Base-by-base conservation (phyloP, 2,113 vertebrate species). In the Chaetops frenatus region DNA sequence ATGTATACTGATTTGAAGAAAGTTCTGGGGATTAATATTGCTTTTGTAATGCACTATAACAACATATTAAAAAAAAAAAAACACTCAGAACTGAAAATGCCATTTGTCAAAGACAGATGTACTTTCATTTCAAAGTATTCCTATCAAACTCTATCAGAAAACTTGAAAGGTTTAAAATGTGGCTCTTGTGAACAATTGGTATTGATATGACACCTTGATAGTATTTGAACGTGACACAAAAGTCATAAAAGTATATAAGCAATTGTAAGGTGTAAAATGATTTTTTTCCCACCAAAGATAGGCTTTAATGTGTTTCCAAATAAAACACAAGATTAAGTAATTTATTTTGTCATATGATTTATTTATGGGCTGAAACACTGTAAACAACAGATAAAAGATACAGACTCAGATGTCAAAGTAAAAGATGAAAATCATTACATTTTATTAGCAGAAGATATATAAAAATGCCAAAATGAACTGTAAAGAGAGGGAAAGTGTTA, bases 271-370 rank as follows among this genome's bases (percentile, higher is more conserved):
- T 94, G 95, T 81, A 97, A 96, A 96, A 76, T 95, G 73, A 97
- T 94, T 95, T 97, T 97, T 97, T 95, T 88, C 83, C 90, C 81
- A 96, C 96, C 92, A 95, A 95, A 97, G 96, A 88, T 96, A 93
- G 76, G 64, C 93, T 95, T 97, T 95, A 97, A 97, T 95, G 96
- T 97, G 92, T 95, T 97, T 97, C 96, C 96, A 97, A 98, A 96
- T 97, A 97, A 97, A 98, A 97, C 88, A 95, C 91, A 97, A 94
- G 95, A 97, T 97, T 97, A 97, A 98, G 96, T 97, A 94, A 98
- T 97, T 97, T 97, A 97, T 97, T 97, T 98, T 97, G 95, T 97
- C 89, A 93, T 93, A 94, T 97, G 97, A 96, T 96, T 97, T 98
- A 97, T 97, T 97, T 98, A 97, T 97, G 92, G 94, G 92, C 67